Evolutionary conservation across 2,888 invertebrate species (phyloP), one percentile per base, ranked within the genome.

Genomic region (Leptopilina myrica): DNA sequence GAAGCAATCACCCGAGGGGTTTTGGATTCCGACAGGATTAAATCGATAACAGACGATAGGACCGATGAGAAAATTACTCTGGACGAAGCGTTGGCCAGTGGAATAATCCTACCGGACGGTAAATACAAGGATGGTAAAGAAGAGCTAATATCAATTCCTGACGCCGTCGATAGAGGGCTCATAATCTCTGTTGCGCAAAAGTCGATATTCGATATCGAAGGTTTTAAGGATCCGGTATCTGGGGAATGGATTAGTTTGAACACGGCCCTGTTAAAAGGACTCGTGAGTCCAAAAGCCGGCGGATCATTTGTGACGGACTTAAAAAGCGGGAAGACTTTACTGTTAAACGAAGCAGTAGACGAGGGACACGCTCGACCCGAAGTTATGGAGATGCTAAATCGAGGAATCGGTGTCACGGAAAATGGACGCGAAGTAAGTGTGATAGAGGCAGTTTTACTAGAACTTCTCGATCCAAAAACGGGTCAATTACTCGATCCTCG

Each of bases 131-230:
- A 98, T 92, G 93, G 95, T 84, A 79, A 67, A 11, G 96, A 95
- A 0, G 94, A 94, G 67, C 96, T 95, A 15, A 93, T 97, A 81
- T 94, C 95, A 33, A 94, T 98, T 82, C 94, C 95, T 20, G 98
- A 98, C 90, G 99, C 99, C 0, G 97, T 98, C 15, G 95, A 96
- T 88, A 95, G 96, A 80, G 98, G 98, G 83, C 94, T 97, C 67
- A 96, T 99, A 79, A 96, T 96, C 43, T 97, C 97, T 1, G 96
- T 98, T 26, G 95, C 96, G 6, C 96, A 97, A 90, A 96, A 96
- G 91, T 97, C 97, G 2, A 96, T 98, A 85, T 98, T 98, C 90
- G 96, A 98, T 91, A 97, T 98, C 81, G 97, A 98, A 86, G 98
- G 96, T 78, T 97, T 98, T 89, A 96, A 95, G 89, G 96, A 97